A percentile compares a stretch with the other conserved stretches of the same genome.
Evolutionary conservation across 2,113 vertebrate species (phyloP).

Genomic region (Variabilichromis moorii): DNA sequence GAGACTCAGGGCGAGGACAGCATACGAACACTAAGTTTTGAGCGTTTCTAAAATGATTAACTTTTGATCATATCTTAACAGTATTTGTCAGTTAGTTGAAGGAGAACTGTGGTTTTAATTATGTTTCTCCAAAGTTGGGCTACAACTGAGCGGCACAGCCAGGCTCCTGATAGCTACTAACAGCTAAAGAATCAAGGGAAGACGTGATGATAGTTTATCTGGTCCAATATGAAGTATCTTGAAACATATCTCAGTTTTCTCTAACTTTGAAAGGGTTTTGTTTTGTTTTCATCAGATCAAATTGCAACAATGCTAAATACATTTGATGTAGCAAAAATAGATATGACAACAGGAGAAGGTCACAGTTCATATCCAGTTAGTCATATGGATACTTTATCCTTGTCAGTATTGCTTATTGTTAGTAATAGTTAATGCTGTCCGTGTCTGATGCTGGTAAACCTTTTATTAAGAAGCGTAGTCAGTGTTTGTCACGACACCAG

Average conservation of each 20-base stretch:
- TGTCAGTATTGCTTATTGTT: neutral
- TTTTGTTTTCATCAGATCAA: neutral
- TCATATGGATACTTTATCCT: neutral
- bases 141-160: neutral
- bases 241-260: neutral
- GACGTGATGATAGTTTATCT: neutral
- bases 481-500: neutral
- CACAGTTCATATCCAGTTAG: neutral
- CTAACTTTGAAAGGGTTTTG: neutral
- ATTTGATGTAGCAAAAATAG: neutral
- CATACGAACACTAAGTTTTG: neutral
- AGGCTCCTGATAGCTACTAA: rapidly evolving
- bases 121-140: neutral
- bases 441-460: neutral
- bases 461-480: neutral
- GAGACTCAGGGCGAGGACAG: no score
- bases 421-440: neutral
- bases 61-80: rapidly evolving
- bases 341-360: neutral
- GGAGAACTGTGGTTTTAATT: neutral
- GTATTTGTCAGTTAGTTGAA: neutral
- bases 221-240: neutral
- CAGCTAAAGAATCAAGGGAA: neutral
- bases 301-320: neutral
- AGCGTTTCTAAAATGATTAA: neutral